Evolutionary conservation across 2,113 vertebrate genomes (phyloP).

Genomic region (Rhea pennata): DNA sequence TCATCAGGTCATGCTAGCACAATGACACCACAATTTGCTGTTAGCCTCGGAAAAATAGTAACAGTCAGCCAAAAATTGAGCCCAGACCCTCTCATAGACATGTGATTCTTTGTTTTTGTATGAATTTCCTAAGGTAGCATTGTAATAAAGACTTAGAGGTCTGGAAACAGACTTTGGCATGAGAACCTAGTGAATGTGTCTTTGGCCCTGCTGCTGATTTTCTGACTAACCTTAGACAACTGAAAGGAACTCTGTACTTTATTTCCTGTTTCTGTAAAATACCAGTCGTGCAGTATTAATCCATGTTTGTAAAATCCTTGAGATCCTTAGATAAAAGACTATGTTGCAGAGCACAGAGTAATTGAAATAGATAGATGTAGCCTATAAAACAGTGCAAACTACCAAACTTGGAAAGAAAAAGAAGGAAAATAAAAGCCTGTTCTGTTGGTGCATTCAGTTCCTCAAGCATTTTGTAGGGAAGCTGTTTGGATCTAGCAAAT

Average conservation of each 20-base stretch:
- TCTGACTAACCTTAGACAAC: conserved; percentile 49
- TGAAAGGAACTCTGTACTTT: conserved; percentile 29
- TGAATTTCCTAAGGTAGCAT: neutral
- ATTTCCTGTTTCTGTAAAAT: conserved; percentile 38
- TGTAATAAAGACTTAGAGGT: conserved; percentile 33
- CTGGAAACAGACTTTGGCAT: conserved; percentile 34
- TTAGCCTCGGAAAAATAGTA: conserved; percentile 57
- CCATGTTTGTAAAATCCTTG: conserved; percentile 48
- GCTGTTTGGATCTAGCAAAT: neutral
- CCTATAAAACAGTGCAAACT: conserved; percentile 17
- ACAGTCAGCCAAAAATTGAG: conserved; percentile 53
- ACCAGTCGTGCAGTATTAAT: conserved; percentile 21
- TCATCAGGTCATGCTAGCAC: neutral
- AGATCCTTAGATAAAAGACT: conserved; percentile 16
- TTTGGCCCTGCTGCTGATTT: conserved; percentile 41
- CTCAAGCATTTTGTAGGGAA: neutral
- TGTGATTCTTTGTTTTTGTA: conserved; percentile 46
- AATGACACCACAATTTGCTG: conserved; percentile 60
- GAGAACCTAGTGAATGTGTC: conserved; percentile 36
- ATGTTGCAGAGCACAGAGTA: neutral
- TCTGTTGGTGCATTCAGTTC: neutral
- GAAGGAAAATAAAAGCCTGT: neutral
- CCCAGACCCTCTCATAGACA: neutral
- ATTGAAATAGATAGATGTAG: neutral
- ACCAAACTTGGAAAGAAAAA: neutral